These are phyloP conservation scores for Macquaria australasica DNA, from an alignment of 2,113 vertebrate species.

Conservation along the genomic window DNA sequence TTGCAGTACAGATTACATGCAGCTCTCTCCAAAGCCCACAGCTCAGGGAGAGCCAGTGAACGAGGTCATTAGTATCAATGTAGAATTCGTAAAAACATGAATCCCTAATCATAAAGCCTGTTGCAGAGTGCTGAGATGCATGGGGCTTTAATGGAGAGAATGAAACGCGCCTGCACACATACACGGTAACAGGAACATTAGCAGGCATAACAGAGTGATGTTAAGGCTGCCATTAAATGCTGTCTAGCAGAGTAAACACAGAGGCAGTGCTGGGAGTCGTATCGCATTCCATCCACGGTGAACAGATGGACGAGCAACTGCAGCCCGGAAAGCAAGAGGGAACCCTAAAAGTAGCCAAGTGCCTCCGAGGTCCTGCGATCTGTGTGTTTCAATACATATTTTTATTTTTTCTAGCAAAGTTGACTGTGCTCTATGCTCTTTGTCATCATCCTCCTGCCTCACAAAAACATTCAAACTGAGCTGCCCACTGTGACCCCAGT, in stretches of 20 bases:
- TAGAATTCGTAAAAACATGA: conserved; percentile 37
- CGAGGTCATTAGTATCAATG: conserved; percentile 46
- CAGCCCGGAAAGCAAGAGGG: conserved; percentile 8
- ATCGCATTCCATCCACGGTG: neutral
- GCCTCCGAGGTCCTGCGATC: neutral
- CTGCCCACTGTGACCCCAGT: neutral
- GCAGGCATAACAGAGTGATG: conserved; percentile 17
- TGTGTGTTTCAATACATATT: neutral
- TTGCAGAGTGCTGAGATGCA: conserved; percentile 17
- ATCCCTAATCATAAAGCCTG: conserved; percentile 30
- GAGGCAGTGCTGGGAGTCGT: conserved; percentile 7
- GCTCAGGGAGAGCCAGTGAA: conserved; percentile 17
- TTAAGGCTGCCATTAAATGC: conserved; percentile 23
- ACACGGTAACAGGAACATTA: conserved; percentile 27
- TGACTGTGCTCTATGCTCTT: neutral
- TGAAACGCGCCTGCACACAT: neutral
- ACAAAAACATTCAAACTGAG: neutral
- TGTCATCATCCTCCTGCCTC: neutral
- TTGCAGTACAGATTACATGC: conserved; percentile 1
- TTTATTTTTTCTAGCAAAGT: neutral
- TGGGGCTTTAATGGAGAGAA: conserved; percentile 21
- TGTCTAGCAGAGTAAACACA: conserved; percentile 30
- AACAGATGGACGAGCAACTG: conserved; percentile 44
- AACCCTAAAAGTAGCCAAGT: conserved; percentile 7
- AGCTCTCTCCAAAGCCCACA: neutral